Conservation (phyloP, 2,113 vertebrate genomes). For the Bagarius yarrelli region DNA sequence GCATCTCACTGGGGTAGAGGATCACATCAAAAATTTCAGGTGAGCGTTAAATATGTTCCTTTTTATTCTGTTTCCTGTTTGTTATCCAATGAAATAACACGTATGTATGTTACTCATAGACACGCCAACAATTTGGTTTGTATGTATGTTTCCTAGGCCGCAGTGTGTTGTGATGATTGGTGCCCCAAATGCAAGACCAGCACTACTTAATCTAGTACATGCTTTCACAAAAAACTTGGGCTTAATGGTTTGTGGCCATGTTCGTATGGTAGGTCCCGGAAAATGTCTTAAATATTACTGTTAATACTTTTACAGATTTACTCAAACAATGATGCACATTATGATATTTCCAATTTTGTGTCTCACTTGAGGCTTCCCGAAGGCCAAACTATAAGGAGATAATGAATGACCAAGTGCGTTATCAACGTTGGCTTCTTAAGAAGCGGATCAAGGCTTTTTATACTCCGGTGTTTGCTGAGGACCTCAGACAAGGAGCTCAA, state of each 20-base stretch:
- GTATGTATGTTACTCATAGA: not conserved
- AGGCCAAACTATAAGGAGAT: slow-evolving; percentile 89
- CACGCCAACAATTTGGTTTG: not conserved
- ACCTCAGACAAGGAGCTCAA: slow-evolving; percentile 86
- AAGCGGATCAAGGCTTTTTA: slow-evolving; percentile 93
- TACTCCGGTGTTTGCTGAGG: slow-evolving; percentile 86
- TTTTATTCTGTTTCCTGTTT: not conserved
- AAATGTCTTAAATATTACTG: not conserved
- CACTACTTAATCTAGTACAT: slow-evolving; percentile 88
- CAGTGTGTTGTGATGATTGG: slow-evolving; percentile 94
- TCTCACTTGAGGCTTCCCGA: slow-evolving; percentile 75
- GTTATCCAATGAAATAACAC: not conserved
- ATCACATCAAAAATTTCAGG: slow-evolving; percentile 97
- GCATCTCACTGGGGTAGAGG: slow-evolving; percentile 89
- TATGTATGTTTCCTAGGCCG: slow-evolving; percentile 72
- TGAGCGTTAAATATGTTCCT: slow-evolving; percentile 50
- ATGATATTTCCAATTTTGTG: not conserved
- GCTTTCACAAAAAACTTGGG: slow-evolving; percentile 95
- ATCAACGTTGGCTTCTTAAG: slow-evolving; percentile 90
- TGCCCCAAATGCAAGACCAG: slow-evolving; percentile 87
- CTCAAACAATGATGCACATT: not conserved
- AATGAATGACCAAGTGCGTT: slow-evolving; percentile 79
- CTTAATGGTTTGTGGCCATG: slow-evolving; percentile 92
- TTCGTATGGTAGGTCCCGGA: slow-evolving; percentile 79
- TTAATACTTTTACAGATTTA: not conserved